Base-by-base conservation (phyloP, 2,888 invertebrate species). In the Sphinx pinastri region DNA sequence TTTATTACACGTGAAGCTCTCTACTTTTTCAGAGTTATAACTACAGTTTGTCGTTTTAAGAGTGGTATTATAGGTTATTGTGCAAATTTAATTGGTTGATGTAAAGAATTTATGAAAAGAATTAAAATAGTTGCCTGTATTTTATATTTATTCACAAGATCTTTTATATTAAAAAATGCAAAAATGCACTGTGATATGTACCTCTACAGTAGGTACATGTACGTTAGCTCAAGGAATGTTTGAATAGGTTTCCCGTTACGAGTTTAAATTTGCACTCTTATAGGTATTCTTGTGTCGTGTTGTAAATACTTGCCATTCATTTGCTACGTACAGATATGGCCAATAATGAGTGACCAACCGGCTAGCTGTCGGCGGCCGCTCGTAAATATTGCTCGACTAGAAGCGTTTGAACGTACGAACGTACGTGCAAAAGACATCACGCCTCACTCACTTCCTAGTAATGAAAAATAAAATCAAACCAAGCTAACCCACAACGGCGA, bases 301-400 rank as follows among this genome's bases (percentile, higher is more conserved):
- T 87, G 90, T 88, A 85, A 89, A 87, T 86, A 86, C 87, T 89
- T 87, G 86, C 90, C 88, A 92, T 92, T 92, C 93, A 91, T 59
- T 92, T 89, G 88, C 86, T 84, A 87, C 90, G 88, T 85, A 91
- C 90, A 91, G 92, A 91, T 92, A 93, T 92, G 89, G 88, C 83
- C 84, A 85, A 88, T 92, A 92, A 93, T 91, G 92, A 91, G 88
- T 84, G 84, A 85, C 83, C 83, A 84, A 87, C 79, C 84, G 86
- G 84, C 81, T 85, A 84, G 88, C 89, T 91, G 91, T 92, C 92
- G 91, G 87, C 85, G 85, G 86, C 81, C 88, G 91, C 90, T 92
- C 93, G 90, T 93, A 93, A 93, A 93, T 88, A 85, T 85, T 86
- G 86, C 90, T 84, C 88, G 88, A 89, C 90, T 84, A 88, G 87